Conservation (phyloP, 2,888 invertebrate species). For the Dolichomitus sp. region DNA sequence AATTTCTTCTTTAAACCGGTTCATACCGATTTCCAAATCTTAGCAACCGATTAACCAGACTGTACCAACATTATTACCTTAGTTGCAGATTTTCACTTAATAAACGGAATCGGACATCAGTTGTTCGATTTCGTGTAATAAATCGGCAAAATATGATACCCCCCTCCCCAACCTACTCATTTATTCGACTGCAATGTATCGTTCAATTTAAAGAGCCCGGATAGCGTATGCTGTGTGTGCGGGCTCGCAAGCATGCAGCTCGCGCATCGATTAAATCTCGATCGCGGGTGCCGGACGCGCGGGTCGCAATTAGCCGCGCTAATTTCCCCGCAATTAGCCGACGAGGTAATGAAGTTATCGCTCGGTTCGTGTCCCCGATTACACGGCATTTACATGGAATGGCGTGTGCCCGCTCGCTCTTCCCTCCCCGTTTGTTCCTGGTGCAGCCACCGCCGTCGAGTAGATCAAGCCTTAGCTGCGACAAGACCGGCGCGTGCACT, state of each 20-base stretch:
- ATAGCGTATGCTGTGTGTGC: conserved; percentile 10
- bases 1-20: too few species aligned
- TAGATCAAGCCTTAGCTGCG: conserved; percentile 29
- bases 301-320: conserved; percentile 79
- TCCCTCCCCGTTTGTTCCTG: conserved; percentile 11
- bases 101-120: too few species aligned
- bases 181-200: conserved; percentile 1
- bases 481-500: conserved; percentile 63
- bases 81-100: neutral
- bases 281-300: conserved; percentile 69
- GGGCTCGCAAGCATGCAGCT: conserved; percentile 28
- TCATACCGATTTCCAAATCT: too few species aligned
- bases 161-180: neutral
- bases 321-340: conserved; percentile 80
- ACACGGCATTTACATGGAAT: conserved; percentile 81
- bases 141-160: neutral
- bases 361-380: conserved; percentile 80
- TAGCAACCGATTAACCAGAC: too few species aligned
- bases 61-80: neutral
- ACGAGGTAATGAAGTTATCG: conserved; percentile 81
- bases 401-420: conserved; percentile 69
- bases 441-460: neutral
- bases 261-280: conserved; percentile 78
- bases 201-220: conserved; percentile 17
- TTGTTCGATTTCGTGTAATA: neutral